A percentile compares a stretch with the other conserved stretches of the same genome.
Evolutionary conservation across 2,888 invertebrate species (phyloP).

Genomic region (Noctua janthe): DNA sequence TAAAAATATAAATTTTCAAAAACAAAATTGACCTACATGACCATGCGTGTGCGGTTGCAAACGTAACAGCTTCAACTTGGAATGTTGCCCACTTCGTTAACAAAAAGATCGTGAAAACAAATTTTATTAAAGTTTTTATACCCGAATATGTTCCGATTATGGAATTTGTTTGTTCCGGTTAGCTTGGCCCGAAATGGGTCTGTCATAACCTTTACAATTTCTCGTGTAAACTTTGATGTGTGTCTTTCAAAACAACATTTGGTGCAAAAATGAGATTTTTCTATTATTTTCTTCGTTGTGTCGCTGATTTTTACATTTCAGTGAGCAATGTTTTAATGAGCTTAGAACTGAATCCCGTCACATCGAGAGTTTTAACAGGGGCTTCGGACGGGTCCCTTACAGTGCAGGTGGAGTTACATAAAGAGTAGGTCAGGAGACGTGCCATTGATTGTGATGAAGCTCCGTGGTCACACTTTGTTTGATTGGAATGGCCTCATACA

Average conservation of each 20-base stretch:
- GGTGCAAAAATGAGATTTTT: no score
- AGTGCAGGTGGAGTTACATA: no score
- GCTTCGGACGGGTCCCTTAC: no score
- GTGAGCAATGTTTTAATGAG: background rate
- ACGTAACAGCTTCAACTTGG: conserved; percentile 34
- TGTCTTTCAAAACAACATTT: background rate
- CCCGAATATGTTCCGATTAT: conserved; percentile 28
- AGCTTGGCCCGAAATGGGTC: conserved; percentile 7
- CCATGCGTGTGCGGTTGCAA: conserved; percentile 43
- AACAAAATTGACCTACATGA: conserved; percentile 47
- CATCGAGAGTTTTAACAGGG: no score
- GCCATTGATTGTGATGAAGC: background rate
- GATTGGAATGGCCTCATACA: background rate
- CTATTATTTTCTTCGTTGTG: background rate
- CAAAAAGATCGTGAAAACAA: conserved; percentile 55
- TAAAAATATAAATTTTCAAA: conserved; percentile 33
- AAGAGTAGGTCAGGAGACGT: background rate
- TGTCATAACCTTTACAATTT: background rate
- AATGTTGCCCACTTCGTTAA: conserved; percentile 56
- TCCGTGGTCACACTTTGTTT: background rate
- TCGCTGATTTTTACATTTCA: background rate
- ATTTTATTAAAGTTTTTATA: conserved; percentile 52
- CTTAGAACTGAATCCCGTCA: background rate
- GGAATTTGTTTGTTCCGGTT: conserved; percentile 20
- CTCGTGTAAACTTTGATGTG: background rate